phyloP scores from a whole-genome alignment of 1,140 invertebrate species.

The Maconellicoccus hirsutus region DNA sequence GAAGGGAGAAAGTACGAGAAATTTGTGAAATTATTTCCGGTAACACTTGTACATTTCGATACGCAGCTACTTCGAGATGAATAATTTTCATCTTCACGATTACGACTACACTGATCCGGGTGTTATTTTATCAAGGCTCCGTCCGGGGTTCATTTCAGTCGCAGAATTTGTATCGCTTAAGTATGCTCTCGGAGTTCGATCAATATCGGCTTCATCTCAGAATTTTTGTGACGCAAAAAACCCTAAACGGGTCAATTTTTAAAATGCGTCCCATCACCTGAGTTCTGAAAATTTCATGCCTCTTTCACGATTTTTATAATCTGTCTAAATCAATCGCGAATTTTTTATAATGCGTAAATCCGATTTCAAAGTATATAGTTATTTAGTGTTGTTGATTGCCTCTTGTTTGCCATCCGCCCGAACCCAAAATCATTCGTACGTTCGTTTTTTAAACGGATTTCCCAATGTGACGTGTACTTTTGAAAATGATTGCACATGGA shows the following conservation, averaged over 20 bases:
- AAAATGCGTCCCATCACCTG: neutral
- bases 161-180: constrained; percentile 16
- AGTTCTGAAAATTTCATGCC: neutral
- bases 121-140: constrained; percentile 4
- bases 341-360: constrained; percentile 11
- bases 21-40: neutral
- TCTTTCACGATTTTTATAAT: neutral
- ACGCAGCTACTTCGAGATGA: neutral
- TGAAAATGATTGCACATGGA: neutral
- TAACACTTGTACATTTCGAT: neutral
- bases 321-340: neutral
- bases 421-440: neutral
- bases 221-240: constrained; percentile 9
- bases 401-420: neutral
- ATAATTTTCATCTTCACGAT: neutral
- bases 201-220: constrained; percentile 15
- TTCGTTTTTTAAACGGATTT: neutral
- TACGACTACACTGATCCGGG: neutral
- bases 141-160: constrained; percentile 15
- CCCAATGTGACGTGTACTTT: constrained; percentile 14
- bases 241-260: neutral
- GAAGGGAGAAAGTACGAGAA: too few species aligned
- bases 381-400: neutral
- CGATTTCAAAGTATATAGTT: neutral
- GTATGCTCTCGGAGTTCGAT: constrained; percentile 4